These are phyloP conservation scores for Eupithecia tripunctaria DNA, from an alignment of 2,888 invertebrate species.

Conservation along the genomic window DNA sequence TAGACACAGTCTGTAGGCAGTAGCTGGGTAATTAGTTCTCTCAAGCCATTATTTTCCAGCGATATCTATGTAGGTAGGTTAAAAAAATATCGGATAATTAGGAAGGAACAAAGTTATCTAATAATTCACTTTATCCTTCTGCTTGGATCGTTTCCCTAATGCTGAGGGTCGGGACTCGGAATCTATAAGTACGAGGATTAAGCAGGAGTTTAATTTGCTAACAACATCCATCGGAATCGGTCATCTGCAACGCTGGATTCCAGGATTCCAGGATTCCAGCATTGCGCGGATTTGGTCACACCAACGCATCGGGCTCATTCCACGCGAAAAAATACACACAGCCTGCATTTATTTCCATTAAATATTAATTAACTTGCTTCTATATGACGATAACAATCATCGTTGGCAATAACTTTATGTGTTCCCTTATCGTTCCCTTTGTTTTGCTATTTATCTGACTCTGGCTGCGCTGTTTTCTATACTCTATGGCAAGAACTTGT, in stretches of 20 bases:
- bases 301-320: too few relatives aligned
- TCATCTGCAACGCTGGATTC: too few relatives aligned
- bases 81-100: not conserved
- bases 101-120: not conserved
- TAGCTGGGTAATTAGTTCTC: not conserved
- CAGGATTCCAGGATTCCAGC: too few relatives aligned
- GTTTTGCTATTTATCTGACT: not conserved
- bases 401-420: not conserved
- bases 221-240: too few relatives aligned
- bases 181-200: too few relatives aligned
- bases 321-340: not conserved
- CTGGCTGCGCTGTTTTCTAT: conserved; percentile 10
- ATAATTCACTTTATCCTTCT: too few relatives aligned
- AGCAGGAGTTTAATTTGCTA: too few relatives aligned
- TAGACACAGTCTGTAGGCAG: conserved; percentile 28
- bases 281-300: too few relatives aligned
- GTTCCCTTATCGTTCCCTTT: not conserved
- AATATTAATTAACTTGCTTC: not conserved
- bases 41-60: not conserved
- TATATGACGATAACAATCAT: not conserved
- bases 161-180: too few relatives aligned
- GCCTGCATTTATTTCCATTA: not conserved
- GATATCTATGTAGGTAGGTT: not conserved
- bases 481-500: conserved; percentile 47
- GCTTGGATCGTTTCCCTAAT: too few relatives aligned